Base-by-base conservation (phyloP, 2,888 invertebrate genomes). In the Tipula helvola region DNA sequence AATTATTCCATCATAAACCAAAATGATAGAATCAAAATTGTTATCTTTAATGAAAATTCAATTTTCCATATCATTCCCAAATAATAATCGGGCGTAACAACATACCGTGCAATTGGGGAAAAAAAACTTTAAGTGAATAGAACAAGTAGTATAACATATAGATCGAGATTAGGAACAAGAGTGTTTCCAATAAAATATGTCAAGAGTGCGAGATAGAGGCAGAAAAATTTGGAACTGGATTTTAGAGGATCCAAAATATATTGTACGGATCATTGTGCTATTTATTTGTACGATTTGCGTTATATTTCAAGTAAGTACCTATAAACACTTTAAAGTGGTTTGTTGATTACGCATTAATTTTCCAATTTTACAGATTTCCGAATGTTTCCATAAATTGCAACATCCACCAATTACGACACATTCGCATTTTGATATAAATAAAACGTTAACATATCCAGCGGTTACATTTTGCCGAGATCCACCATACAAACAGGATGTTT, bases 401-500 rank as follows among this genome's bases (percentile, higher is more conserved):
- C 89, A 93, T 88, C 94, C 94, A 0, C 95, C 95, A 0, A 93
- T 95, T 42, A 93, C 95, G 0, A 95, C 95, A 1, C 93, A 95
- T 90, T 94, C 95, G 0, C 93, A 93, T 89, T 95, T 95, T 88
- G 93, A 93, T 88, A 92, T 95, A 87, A 95, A 95, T 89, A 93
- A 94, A 42, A 93, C 94, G 0, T 92, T 95, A 86, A 90, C 92
- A 88, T 95, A 95, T 90, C 95, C 95, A 0, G 94, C 95, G 85
- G 89, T 95, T 0, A 95, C 95, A 0, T 92, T 95, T 88, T 95
- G 95, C 88, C 91, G 94, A 36, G 94, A 94, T 87, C 95, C 95
- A 0, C 92, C 94, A 0, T 95, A 94, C 89, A 95, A 94, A 89
- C 92, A 89, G 83, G 90, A 93, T 0, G 92, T 93, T 85, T 89